phyloP scores from a whole-genome alignment of 1,140 invertebrate species.

The Drosophila seguyi region DNA sequence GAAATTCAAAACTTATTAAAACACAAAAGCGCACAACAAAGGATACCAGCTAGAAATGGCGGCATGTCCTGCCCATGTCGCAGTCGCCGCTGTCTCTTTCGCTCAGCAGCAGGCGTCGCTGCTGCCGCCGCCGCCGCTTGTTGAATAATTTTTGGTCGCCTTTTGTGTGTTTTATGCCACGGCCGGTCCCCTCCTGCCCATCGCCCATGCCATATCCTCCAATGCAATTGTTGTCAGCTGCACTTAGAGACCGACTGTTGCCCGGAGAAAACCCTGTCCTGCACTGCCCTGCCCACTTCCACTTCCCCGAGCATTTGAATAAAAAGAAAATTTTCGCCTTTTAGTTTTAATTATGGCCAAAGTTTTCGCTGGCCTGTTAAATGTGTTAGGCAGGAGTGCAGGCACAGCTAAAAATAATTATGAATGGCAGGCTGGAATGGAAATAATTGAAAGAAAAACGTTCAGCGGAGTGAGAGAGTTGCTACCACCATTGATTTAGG shows the following conservation, averaged over 20 bases:
- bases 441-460: slow-evolving; percentile 49
- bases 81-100: slow-evolving; percentile 27
- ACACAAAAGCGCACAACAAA: slow-evolving; percentile 66
- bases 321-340: slow-evolving; percentile 71
- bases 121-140: slow-evolving; percentile 40
- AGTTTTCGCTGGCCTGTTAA: slow-evolving; percentile 69
- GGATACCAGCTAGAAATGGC: slow-evolving; percentile 51
- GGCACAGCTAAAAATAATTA: slow-evolving; percentile 61
- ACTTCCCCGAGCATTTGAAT: slow-evolving; percentile 34
- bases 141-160: slow-evolving; percentile 72
- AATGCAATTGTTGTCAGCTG: slow-evolving; percentile 78
- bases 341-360: slow-evolving; percentile 76
- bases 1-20: slow-evolving; percentile 78
- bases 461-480: background rate
- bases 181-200: background rate
- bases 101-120: slow-evolving; percentile 53
- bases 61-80: slow-evolving; percentile 54
- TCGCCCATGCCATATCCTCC: slow-evolving; percentile 19
- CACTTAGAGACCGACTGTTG: slow-evolving; percentile 68
- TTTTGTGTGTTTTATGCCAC: slow-evolving; percentile 63
- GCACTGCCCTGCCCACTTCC: background rate
- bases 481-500: background rate
- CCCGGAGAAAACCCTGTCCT: slow-evolving; percentile 12
- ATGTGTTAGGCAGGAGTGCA: slow-evolving; percentile 63
- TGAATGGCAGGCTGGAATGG: slow-evolving; percentile 54